phyloP scores from a whole-genome alignment of 2,113 vertebrate genomes.

The Scomber japonicus region DNA sequence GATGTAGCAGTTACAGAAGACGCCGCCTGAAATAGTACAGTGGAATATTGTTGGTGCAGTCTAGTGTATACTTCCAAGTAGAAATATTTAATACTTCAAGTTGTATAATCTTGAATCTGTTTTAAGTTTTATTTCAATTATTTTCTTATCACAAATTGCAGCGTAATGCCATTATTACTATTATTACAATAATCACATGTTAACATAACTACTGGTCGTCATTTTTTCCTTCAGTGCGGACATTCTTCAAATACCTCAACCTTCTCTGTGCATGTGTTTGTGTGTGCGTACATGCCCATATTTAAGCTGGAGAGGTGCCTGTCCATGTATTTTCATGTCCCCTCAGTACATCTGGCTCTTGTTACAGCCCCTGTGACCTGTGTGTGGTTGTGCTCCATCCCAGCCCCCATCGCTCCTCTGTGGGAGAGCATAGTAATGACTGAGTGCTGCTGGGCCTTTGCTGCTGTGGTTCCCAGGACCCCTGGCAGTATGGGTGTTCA shows the following conservation, averaged over 20 bases:
- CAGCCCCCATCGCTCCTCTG: slow-evolving; percentile 64
- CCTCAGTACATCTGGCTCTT: slow-evolving; percentile 84
- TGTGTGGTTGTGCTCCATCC: slow-evolving; percentile 71
- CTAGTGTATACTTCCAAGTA: too few species aligned
- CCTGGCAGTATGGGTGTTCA: slow-evolving; percentile 65
- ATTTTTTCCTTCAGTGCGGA: slow-evolving; percentile 31
- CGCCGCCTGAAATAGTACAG: not conserved
- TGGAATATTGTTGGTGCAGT: not conserved
- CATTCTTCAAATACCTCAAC: slow-evolving; percentile 71
- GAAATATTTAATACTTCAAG: too few species aligned
- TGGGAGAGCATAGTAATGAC: slow-evolving; percentile 72
- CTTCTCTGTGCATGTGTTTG: not conserved
- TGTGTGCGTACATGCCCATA: slow-evolving; percentile 37
- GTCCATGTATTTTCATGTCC: slow-evolving; percentile 66
- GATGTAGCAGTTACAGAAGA: not conserved
- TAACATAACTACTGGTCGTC: slow-evolving; percentile 18
- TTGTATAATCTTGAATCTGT: not conserved
- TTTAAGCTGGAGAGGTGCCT: slow-evolving; percentile 54
- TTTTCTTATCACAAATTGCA: too few species aligned
- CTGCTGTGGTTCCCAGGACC: slow-evolving; percentile 70
- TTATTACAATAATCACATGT: not conserved
- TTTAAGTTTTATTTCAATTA: not conserved
- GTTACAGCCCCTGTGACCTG: slow-evolving; percentile 80
- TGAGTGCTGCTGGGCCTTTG: slow-evolving; percentile 50
- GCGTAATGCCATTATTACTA: too few species aligned